Conservation (phyloP, 2,113 vertebrate genomes). For the Eupsittula cactorum region DNA sequence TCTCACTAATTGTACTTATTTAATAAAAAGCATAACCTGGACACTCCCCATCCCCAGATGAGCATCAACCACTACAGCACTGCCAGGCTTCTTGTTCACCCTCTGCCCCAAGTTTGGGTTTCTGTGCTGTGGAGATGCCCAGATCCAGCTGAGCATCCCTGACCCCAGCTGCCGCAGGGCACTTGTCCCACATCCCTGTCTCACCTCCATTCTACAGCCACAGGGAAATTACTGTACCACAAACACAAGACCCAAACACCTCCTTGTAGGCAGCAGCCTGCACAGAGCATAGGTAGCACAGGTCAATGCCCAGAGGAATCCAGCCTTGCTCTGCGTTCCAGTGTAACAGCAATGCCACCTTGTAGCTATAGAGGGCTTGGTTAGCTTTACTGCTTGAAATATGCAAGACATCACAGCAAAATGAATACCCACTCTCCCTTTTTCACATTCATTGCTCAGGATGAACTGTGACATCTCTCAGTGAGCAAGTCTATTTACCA, state of each 20-base stretch:
- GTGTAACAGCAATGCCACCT: accelerated
- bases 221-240: neutral
- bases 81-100: neutral
- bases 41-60: neutral
- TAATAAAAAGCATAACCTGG: neutral
- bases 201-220: neutral
- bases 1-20: neutral
- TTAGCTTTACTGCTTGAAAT: neutral
- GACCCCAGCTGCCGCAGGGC: neutral
- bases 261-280: neutral
- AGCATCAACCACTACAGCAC: neutral
- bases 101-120: neutral
- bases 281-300: accelerated
- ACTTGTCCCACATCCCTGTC: neutral
- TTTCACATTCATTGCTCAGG: neutral
- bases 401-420: accelerated
- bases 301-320: neutral
- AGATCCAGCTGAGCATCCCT: neutral
- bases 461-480: neutral
- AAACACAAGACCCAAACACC: neutral
- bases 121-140: neutral
- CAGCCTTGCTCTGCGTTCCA: neutral
- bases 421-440: neutral
- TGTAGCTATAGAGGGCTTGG: neutral
- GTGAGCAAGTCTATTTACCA: neutral